phyloP scores from a whole-genome alignment of 1,140 invertebrate species.

The Myzus persicae region DNA sequence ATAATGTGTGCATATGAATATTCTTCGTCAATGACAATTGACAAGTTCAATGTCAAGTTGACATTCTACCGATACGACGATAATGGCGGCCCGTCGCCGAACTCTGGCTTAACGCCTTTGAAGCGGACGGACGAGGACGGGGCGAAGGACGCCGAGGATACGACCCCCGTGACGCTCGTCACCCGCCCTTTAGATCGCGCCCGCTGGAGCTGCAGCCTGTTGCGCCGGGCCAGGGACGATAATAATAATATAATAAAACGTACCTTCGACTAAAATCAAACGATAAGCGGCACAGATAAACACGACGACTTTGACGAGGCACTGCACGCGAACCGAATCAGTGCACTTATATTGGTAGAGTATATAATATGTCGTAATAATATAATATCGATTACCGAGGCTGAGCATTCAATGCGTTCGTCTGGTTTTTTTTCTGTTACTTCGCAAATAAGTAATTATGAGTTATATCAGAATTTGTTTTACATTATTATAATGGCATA shows the following conservation, averaged over 20 bases:
- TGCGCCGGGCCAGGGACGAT: neutral
- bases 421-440: neutral
- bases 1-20: neutral
- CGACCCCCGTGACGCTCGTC: neutral
- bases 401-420: neutral
- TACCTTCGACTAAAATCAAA: neutral
- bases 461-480: neutral
- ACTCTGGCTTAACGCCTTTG: neutral
- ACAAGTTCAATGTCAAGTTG: neutral
- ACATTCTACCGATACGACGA: neutral
- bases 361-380: neutral
- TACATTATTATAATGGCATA: neutral
- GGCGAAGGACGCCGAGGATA: neutral
- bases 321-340: neutral
- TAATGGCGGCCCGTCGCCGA: neutral
- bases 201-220: neutral
- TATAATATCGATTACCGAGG: neutral
- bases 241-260: neutral
- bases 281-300: neutral
- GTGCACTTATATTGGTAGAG: neutral
- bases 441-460: neutral
- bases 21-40: neutral
- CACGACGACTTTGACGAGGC: neutral
- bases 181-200: neutral
- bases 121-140: neutral